Base-by-base conservation (phyloP, 1,140 invertebrate genomes). In the Ditylenchus dipsaci region DNA sequence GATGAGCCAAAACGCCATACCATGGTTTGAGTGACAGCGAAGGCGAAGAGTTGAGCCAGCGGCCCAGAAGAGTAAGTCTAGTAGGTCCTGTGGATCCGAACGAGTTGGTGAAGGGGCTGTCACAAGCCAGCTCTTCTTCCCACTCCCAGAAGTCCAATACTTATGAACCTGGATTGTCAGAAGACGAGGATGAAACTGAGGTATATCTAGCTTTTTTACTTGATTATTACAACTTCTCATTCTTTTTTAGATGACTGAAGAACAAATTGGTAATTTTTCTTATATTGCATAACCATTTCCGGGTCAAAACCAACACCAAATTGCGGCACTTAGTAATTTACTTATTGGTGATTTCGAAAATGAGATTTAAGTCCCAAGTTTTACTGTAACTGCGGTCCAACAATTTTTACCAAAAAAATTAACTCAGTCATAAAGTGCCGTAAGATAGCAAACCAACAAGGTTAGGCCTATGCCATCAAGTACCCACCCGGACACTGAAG, bases 1-100 rank as follows among this genome's bases (percentile, higher is more conserved):
- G 80, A 81, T 33, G 80, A 82, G 63, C 92, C 94, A 43, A 92
- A 86, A 99, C 96, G 11, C 96, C 95, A 1, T 99, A 90, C 81
- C 90, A 89, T 83, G 87, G 87, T 76, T 88, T 73, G 30, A 71
- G 89, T 57, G 88, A 88, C 38, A 78, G 76, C 17, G 76, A 89
- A 65, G 88, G 89, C 66, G 87, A 88, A 38, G 89, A 90, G 68
- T 85, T 82, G n/a, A 79, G 86, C 43, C 62, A 63, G 27, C 65
- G 75, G 17, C 57, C 69, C 21, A 69, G 83, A 64, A 71, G 83
- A 38, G 79, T 84, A 38, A 82, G 79, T 49, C 68, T 82, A 21
- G 79, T 79, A 17, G 77, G 74, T 21, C 77, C 78, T 29, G 72
- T 80, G 9, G 80, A 82, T 59, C 72, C 79, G 13, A 80, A 83